Evolutionary conservation across 1,140 invertebrate species (phyloP).

Genomic region (Dufourea novaeangliae): DNA sequence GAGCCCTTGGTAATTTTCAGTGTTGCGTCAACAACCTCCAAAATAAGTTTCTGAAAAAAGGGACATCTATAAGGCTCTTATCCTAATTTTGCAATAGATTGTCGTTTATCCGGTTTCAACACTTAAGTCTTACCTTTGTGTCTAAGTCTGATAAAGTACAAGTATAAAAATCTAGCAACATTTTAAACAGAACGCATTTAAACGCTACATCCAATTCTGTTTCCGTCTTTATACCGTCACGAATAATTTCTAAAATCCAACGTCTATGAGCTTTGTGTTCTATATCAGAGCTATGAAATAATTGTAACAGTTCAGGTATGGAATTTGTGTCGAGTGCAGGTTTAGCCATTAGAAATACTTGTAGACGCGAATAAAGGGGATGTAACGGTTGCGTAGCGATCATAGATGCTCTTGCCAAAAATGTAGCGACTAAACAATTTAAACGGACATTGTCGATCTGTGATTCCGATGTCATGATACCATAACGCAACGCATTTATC

Average conservation of each 20-base stretch:
- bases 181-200: conserved; percentile 84
- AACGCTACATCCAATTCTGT: conserved; percentile 83
- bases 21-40: conserved; percentile 83
- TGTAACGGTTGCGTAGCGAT: conserved; percentile 86
- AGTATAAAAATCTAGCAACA: conserved; percentile 82
- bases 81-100: background rate
- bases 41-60: conserved; percentile 81
- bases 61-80: conserved; percentile 10
- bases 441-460: conserved; percentile 81
- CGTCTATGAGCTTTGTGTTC: conserved; percentile 83
- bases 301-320: conserved; percentile 90
- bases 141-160: conserved; percentile 76
- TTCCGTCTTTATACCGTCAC: conserved; percentile 84
- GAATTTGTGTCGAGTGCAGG: conserved; percentile 85
- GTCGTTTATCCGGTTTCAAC: background rate
- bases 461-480: conserved; percentile 73
- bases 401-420: conserved; percentile 85
- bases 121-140: conserved; percentile 78
- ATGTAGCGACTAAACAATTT: conserved; percentile 86
- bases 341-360: conserved; percentile 88
- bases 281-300: conserved; percentile 87
- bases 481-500: conserved; percentile 81
- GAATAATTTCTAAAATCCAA: conserved; percentile 87
- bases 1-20: conserved; percentile 84
- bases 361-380: conserved; percentile 85